A percentile compares a stretch with the other conserved stretches of the same genome.
phyloP scores from a whole-genome alignment of 2,888 invertebrate species.

The Uloborus plumipes region DNA sequence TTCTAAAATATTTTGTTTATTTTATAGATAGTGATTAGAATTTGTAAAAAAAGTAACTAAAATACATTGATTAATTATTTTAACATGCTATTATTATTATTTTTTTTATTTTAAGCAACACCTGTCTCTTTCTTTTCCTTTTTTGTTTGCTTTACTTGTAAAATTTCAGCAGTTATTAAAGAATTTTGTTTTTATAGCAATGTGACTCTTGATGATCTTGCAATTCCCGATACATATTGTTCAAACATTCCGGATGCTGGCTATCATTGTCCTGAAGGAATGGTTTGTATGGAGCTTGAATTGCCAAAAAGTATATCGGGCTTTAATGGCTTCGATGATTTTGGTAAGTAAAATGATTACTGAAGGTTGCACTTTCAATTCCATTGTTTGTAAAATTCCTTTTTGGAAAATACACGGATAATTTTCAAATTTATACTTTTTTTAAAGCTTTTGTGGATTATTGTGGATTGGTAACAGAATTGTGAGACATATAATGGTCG shows the following conservation, averaged over 20 bases:
- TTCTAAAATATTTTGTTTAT: no score
- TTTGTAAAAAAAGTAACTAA: no score
- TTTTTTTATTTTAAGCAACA: not conserved
- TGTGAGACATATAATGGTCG: no score
- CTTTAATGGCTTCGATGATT: constrained; percentile 98
- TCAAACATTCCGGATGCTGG: constrained; percentile 92
- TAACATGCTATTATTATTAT: no score
- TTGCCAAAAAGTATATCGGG: constrained; percentile 93
- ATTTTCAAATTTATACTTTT: no score
- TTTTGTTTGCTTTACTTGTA: not conserved
- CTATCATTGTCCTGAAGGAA: constrained; percentile 95
- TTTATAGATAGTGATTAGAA: no score
- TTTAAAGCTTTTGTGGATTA: no score
- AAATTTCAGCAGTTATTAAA: not conserved
- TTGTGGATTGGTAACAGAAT: no score
- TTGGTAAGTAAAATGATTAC: constrained; percentile 77
- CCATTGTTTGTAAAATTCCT: not conserved
- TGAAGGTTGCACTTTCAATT: not conserved
- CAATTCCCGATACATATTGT: constrained; percentile 99
- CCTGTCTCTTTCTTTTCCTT: not conserved
- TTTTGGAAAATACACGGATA: no score
- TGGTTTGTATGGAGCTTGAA: constrained; percentile 95
- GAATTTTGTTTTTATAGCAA: constrained; percentile 74
- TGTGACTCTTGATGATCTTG: constrained; percentile 92
- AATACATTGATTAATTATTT: no score